Conservation (phyloP, 1,140 invertebrate genomes). For the Drosophila paulistorum region DNA sequence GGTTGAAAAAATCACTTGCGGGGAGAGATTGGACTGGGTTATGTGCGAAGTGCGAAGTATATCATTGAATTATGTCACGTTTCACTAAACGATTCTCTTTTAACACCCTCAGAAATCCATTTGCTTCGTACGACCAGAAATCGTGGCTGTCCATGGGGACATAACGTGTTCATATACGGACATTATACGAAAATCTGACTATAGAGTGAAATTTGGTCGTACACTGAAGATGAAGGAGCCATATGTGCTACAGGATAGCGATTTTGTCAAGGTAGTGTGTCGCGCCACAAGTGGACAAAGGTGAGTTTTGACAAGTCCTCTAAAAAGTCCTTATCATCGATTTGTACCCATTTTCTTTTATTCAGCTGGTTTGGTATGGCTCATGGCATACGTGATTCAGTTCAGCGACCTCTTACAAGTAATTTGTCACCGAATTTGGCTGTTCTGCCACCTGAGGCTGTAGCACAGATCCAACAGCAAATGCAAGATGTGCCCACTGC, state of each 20-base stretch:
- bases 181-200: conserved; percentile 86
- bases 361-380: conserved; percentile 77
- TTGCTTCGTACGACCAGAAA: conserved; percentile 84
- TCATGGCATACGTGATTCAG: conserved; percentile 71
- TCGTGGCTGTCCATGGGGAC: conserved; percentile 83
- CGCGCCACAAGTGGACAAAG: conserved; percentile 83
- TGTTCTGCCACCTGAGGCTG: conserved; percentile 51
- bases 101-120: conserved; percentile 76
- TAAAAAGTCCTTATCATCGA: not conserved
- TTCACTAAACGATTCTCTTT: not conserved
- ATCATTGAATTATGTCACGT: no score
- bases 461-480: conserved; percentile 61
- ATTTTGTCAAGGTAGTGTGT: conserved; percentile 87
- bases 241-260: conserved; percentile 86
- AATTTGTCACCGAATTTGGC: conserved; percentile 60
- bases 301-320: conserved; percentile 52
- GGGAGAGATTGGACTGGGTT: conserved; percentile 85
- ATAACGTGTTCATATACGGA: conserved; percentile 86
- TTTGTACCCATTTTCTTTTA: not conserved
- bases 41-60: conserved; percentile 81
- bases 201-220: conserved; percentile 83
- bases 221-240: conserved; percentile 84
- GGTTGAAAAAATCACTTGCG: conserved; percentile 86
- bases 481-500: conserved; percentile 56
- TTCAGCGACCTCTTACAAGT: conserved; percentile 46